phyloP scores from a whole-genome alignment of 2,113 vertebrate genomes.

The Hippopotamus amphibius region DNA sequence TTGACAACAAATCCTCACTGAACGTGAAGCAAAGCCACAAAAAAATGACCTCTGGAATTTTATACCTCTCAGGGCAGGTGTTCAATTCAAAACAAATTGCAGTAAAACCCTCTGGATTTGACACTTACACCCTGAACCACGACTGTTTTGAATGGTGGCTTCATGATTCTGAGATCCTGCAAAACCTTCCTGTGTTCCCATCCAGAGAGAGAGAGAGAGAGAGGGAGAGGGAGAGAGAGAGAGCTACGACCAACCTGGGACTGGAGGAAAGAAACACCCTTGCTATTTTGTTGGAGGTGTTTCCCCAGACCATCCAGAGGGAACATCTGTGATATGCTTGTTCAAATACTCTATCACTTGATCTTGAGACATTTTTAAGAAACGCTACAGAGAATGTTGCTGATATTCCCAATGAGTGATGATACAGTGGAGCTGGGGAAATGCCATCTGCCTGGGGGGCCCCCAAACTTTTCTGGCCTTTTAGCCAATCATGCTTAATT shows the following conservation, averaged over 20 bases:
- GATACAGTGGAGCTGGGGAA: not conserved
- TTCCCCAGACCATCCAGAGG: not conserved
- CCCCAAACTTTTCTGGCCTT: conserved; percentile 51
- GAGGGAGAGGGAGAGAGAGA: not conserved
- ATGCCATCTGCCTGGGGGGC: conserved; percentile 59
- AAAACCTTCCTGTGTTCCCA: not conserved
- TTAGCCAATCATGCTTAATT: conserved; percentile 64
- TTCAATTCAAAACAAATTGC: conserved; percentile 36
- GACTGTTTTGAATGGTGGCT: not conserved
- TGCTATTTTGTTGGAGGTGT: not conserved
- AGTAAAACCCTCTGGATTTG: not conserved
- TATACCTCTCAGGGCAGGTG: not conserved
- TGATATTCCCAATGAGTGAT: conserved; percentile 50
- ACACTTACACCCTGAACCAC: not conserved
- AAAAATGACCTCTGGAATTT: conserved; percentile 12
- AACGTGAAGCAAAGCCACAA: not conserved
- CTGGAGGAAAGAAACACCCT: not conserved
- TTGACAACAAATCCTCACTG: conserved; percentile 9
- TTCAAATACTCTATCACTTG: conserved; percentile 66
- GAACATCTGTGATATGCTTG: conserved; percentile 19
- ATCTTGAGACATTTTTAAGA: conserved; percentile 62
- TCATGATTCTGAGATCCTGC: not conserved
- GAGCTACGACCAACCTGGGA: not conserved
- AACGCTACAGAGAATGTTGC: conserved; percentile 53
- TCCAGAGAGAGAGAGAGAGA: not conserved